Evolutionary conservation across 2,888 invertebrate genomes (phyloP), one percentile per base, ranked within the genome.

Genomic region (Lissonota sp.): DNA sequence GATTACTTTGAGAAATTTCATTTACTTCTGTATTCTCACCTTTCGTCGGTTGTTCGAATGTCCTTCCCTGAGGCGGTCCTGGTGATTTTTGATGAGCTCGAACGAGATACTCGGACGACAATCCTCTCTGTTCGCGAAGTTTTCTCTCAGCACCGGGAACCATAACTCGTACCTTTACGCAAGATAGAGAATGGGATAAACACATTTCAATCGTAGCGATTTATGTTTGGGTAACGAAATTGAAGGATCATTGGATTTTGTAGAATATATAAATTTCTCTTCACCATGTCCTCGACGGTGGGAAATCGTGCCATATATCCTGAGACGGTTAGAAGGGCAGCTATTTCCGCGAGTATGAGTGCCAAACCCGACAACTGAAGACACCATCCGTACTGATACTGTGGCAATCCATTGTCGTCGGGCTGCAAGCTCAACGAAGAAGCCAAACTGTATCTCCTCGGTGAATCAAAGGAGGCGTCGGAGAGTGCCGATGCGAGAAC

Each of bases 341-440:
- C 94, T 84, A 94, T 89, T 90, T 94, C 94, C n/a, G 94, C 93
- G 88, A 94, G 92, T 84, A 94, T 93, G 87, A 95, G 93, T 64
- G 95, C 94, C 70, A 94, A 93, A 49, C 94, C 94, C 6, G 95
- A 95, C 49, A 94, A 93, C 88, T 95, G 94, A 87, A 95, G 94
- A 84, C 95, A 94, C 95, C 95, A 95, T 62, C 95, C 95, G 89
- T 95, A 95, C 69, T 93, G 93, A 90, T 94, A 94, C 87, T 91
- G 90, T n/a, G 92, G 92, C 58, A 92, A 83, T 70, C 88, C 89
- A 73, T 89, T 90, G 75, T 91, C 91, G 57, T 92, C 92, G 58
- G 87, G 82, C 70, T 90, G 89, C 80, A 88, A 84, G 73, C 87
- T 87, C 72, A 86, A 84, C 26, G 88, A 86, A 14, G 91, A 88